These are phyloP conservation scores for Caenorhabditis imperialis DNA, from an alignment of 2,888 invertebrate genomes.

Conservation along the genomic window DNA sequence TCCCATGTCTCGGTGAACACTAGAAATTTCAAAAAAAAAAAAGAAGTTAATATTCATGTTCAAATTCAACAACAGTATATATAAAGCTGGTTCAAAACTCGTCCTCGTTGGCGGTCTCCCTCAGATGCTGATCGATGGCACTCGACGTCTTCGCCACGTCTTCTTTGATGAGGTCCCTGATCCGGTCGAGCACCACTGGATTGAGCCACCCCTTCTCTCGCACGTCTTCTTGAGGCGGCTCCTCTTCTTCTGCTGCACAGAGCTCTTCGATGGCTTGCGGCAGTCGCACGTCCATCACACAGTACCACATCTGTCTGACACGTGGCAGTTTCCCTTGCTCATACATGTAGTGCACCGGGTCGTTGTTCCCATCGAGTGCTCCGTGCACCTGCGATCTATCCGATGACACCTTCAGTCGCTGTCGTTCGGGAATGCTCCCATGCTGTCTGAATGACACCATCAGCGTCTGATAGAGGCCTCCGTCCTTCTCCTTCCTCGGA, in stretches of 20 bases:
- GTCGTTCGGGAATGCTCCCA: slow-evolving; percentile 74
- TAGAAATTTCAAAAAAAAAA: neutral
- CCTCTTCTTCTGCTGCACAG: neutral
- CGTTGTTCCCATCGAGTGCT: neutral
- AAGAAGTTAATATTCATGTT: neutral
- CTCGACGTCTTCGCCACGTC: slow-evolving; percentile 65
- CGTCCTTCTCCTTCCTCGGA: slow-evolving; percentile 86
- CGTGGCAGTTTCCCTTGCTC: slow-evolving; percentile 77
- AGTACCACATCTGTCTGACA: slow-evolving; percentile 80
- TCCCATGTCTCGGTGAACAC: slow-evolving; percentile 7
- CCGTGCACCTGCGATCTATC: slow-evolving; percentile 21
- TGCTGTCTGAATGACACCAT: slow-evolving; percentile 75
- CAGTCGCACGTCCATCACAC: slow-evolving; percentile 79
- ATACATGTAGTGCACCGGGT: slow-evolving; percentile 60
- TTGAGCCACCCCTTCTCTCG: slow-evolving; percentile 66
- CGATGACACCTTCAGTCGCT: slow-evolving; percentile 67
- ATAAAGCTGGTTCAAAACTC: neutral
- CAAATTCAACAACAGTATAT: slow-evolving; percentile 20
- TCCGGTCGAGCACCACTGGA: slow-evolving; percentile 52
- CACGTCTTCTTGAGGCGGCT: slow-evolving; percentile 18
- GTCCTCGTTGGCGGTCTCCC: slow-evolving; percentile 5
- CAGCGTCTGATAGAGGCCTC: slow-evolving; percentile 88
- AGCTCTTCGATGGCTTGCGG: slow-evolving; percentile 43
- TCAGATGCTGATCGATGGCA: slow-evolving; percentile 51
- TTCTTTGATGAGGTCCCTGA: slow-evolving; percentile 70